These are phyloP conservation scores for Malurus melanocephalus DNA, from an alignment of 2,113 vertebrate species.

Conservation along the genomic window DNA sequence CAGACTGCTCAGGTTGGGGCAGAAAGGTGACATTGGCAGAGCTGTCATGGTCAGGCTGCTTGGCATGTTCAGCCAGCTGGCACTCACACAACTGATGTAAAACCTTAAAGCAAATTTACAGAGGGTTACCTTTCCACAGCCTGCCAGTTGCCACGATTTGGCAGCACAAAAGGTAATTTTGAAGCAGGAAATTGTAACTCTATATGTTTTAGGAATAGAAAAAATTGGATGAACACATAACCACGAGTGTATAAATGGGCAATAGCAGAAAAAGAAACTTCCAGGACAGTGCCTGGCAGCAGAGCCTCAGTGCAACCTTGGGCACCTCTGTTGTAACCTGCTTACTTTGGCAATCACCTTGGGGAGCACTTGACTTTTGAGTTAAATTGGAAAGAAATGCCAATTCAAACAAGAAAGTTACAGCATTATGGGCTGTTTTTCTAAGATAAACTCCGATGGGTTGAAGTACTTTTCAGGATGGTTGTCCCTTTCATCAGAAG, in stretches of 20 bases:
- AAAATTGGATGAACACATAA: neutral
- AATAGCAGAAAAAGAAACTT: neutral
- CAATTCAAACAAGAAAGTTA: conserved; percentile 34
- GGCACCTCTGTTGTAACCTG: conserved; percentile 50
- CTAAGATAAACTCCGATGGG: conserved; percentile 9
- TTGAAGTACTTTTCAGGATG: neutral
- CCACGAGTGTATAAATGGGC: neutral
- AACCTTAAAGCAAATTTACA: neutral
- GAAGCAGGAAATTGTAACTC: neutral
- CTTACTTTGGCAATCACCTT: conserved; percentile 39
- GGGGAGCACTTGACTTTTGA: neutral
- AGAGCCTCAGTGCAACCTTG: conserved; percentile 14
- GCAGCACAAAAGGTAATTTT: neutral
- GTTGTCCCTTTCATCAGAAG: conserved; percentile 2
- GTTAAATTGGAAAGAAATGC: conserved; percentile 25
- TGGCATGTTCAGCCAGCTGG: neutral
- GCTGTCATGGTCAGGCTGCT: neutral
- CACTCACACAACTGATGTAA: neutral
- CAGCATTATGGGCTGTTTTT: neutral
- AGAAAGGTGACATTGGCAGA: neutral
- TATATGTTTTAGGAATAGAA: neutral
- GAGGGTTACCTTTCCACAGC: neutral
- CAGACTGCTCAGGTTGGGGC: neutral
- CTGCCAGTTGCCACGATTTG: neutral
- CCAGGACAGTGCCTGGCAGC: neutral